Evolutionary conservation across 1,140 invertebrate genomes (phyloP).

Genomic region (Drosophila sproati): DNA sequence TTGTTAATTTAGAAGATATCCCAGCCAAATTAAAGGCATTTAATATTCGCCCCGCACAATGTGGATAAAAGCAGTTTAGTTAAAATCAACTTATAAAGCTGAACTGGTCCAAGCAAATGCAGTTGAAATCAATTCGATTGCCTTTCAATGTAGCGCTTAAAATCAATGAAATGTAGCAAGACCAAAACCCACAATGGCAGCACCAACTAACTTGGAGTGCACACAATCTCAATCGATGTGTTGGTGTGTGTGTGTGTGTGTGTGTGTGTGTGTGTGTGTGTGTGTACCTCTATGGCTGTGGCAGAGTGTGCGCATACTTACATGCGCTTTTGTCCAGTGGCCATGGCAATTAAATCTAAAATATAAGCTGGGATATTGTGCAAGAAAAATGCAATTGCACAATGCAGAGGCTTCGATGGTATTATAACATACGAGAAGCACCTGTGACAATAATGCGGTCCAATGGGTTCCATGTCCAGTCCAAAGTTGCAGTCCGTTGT

Average conservation of each 20-base stretch:
- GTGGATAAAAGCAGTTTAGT: background rate
- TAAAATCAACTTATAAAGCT: background rate
- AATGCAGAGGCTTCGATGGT: constrained; percentile 84
- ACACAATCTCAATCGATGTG: constrained; percentile 48
- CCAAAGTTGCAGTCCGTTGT: constrained; percentile 1
- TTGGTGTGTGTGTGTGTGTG: constrained; percentile 10
- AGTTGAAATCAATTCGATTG: constrained; percentile 56
- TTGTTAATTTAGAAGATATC: no score
- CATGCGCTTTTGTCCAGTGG: constrained; percentile 87
- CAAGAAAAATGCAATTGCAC: constrained; percentile 85
- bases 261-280: constrained; percentile 27
- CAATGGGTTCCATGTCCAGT: constrained; percentile 38
- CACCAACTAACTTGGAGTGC: constrained; percentile 51
- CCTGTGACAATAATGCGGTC: constrained; percentile 84
- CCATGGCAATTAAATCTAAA: constrained; percentile 85
- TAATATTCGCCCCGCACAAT: no score
- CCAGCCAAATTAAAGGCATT: no score
- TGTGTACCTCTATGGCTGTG: constrained; percentile 9
- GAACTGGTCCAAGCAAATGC: background rate
- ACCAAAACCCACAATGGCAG: constrained; percentile 54
- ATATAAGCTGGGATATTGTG: constrained; percentile 88
- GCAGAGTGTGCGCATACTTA: constrained; percentile 82
- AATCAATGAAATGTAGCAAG: constrained; percentile 69
- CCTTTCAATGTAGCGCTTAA: constrained; percentile 79
- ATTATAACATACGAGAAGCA: constrained; percentile 85